These are phyloP conservation scores for Lasioglossum calceatum DNA, from an alignment of 2,888 invertebrate genomes.

Conservation along the genomic window DNA sequence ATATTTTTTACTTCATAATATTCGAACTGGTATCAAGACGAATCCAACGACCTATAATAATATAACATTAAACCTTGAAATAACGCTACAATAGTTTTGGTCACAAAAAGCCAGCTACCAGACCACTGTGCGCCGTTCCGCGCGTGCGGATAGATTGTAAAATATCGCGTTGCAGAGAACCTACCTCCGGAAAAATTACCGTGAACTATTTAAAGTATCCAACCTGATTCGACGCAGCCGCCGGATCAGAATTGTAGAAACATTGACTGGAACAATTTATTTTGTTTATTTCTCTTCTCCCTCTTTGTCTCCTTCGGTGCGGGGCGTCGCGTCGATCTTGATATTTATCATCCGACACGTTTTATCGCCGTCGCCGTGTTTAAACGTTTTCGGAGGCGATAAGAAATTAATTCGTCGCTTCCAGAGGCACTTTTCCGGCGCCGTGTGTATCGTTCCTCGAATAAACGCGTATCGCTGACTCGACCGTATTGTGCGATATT, in stretches of 20 bases:
- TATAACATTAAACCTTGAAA: too few relatives aligned
- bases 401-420: slow-evolving; percentile 34
- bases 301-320: too few relatives aligned
- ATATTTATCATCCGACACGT: background rate
- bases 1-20: too few relatives aligned
- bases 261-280: background rate
- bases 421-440: slow-evolving; percentile 10
- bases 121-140: too few relatives aligned
- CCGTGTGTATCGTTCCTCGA: slow-evolving; percentile 14
- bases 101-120: too few relatives aligned
- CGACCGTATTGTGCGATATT: slow-evolving; percentile 13
- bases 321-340: background rate
- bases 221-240: background rate
- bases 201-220: background rate
- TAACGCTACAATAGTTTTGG: too few relatives aligned
- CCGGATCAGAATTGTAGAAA: background rate
- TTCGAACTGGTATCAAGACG: too few relatives aligned
- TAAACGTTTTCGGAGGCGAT: background rate
- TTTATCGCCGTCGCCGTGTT: background rate
- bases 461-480: slow-evolving; percentile 27
- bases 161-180: slow-evolving; percentile 4
- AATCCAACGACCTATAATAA: too few relatives aligned
- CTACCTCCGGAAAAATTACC: background rate
- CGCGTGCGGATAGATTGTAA: slow-evolving; percentile 13
- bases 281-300: background rate